phyloP scores from a whole-genome alignment of 2,797 vertebrate genomes.

The Numenius phaeopus region DNA sequence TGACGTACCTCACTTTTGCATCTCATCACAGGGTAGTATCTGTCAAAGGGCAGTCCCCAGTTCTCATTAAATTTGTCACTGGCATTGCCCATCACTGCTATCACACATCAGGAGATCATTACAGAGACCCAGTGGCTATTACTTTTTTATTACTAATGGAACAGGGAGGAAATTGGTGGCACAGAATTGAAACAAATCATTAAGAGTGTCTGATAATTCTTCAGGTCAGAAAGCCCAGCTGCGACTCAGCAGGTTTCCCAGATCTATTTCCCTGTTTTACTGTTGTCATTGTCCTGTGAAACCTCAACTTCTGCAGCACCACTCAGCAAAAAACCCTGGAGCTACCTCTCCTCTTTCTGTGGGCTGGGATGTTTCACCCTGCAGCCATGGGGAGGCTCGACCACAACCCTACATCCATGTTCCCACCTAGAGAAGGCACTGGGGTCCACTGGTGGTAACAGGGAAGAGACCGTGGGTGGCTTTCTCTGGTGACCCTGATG shows the following conservation, averaged over 20 bases:
- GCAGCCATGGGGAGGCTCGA: background rate
- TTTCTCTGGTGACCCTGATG: background rate
- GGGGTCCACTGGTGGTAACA: background rate
- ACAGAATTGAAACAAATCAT: background rate
- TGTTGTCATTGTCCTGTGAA: background rate
- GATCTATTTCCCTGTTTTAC: background rate
- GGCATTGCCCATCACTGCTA: background rate
- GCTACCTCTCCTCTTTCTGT: background rate
- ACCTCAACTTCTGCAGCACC: accelerated
- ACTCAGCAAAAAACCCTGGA: accelerated
- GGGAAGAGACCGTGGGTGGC: accelerated
- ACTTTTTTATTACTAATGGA: background rate
- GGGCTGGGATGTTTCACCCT: background rate
- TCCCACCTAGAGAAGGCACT: background rate
- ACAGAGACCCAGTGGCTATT: background rate
- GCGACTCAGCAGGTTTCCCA: background rate
- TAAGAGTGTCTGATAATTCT: background rate
- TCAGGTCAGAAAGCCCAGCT: background rate
- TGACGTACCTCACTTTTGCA: too few species aligned
- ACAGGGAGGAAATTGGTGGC: background rate
- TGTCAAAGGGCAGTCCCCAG: background rate
- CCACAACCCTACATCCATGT: background rate
- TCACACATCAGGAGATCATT: background rate
- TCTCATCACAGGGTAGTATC: background rate
- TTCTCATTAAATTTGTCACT: background rate